Base-by-base conservation (phyloP, 2,888 invertebrate species). In the Chrysina gloriosa region DNA sequence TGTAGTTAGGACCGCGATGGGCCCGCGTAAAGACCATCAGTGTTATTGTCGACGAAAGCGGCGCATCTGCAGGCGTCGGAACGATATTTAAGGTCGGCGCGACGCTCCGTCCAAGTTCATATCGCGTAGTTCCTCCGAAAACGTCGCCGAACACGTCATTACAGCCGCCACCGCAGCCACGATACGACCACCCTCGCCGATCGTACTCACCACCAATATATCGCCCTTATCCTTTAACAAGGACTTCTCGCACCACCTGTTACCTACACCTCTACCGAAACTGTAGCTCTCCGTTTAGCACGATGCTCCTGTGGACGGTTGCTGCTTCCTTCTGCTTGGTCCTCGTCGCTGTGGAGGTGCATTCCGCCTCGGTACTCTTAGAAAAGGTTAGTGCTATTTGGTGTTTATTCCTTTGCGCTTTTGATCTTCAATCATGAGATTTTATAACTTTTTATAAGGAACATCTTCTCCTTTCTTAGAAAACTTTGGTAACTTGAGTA, bases 31-130 rank as follows among this genome's bases (percentile, higher is more conserved):
- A 31, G 65, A 56, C 56, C 34, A 64, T 36, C 29, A 39, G 23
- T 50, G 48, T 27, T 52, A 23, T 39, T 64, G 64, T 14, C 52
- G 64, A 45, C 52, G 68, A 68, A 69, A 73, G 76, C 77, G 78
- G 77, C 77, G 77, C 75, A 76, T 72, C 75, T 73, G 72, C 70
- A 74, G 71, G 73, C 71, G 75, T 68, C 70, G 71, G 75, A 76
- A 75, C 77, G 74, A 73, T 79, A 79, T 79, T 78, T 77, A 76
- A 79, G 58, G 16, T 75, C 77, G 73, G 68, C 73, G 75, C 58
- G 61, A 69, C 73, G 74, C 70, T 71, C 71, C 74, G 69, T 72
- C 67, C 71, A 70, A 72, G 71, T 70, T 75, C 78, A 78, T 74
- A 75, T 73, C 76, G 78, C 76, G 77, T 58, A 39, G 58, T 39